Evolutionary conservation across 2,888 invertebrate species (phyloP), one percentile per base, ranked within the genome.

Genomic region (Eupithecia exiguata): DNA sequence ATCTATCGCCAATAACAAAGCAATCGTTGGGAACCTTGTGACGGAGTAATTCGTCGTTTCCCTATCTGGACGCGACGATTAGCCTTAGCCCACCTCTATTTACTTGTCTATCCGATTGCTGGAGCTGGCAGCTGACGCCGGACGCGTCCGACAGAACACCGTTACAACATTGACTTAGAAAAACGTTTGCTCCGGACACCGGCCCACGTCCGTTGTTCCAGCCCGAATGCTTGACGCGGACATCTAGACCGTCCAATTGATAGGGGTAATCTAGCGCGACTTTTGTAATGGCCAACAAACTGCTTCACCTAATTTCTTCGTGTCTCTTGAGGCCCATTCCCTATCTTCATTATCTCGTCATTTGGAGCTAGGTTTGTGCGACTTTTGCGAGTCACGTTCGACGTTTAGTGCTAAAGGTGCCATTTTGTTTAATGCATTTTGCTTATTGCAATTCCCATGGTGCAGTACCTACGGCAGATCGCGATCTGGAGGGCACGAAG

Each of bases 1-100:
- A 84, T 88, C 88, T 88, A 89, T 89, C 86, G 87, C 81, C 89
- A 84, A 89, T 87, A 90, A 92, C 92, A 92, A 92, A 90, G 91
- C 92, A 90, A 93, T 92, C 87, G 93, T 87, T 92, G 89, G 90
- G 85, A 88, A 85, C 84, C 84, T 85, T 86, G 92, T 93, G 93
- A 94, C 92, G 88, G 84, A 87, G 92, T 94, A 94, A 94, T 94
- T 92, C 93, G 90, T 90, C 89, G 92, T 94, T 94, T 94, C 94
- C 94, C 92, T 91, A 88, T 82, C 89, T 88, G 86, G 90, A 89
- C 88, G 91, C 92, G 93, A 93, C 94, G 93, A 94, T 94, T 94
- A 94, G 90, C 87, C 88, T 94, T 94, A 94, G 90, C 87, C 88
- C 83, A 88, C 88, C 91, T 91, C 94, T 92, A 94, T 94, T 94